phyloP scores from a whole-genome alignment of 2,888 invertebrate genomes.

The Dryadula phaetusa region DNA sequence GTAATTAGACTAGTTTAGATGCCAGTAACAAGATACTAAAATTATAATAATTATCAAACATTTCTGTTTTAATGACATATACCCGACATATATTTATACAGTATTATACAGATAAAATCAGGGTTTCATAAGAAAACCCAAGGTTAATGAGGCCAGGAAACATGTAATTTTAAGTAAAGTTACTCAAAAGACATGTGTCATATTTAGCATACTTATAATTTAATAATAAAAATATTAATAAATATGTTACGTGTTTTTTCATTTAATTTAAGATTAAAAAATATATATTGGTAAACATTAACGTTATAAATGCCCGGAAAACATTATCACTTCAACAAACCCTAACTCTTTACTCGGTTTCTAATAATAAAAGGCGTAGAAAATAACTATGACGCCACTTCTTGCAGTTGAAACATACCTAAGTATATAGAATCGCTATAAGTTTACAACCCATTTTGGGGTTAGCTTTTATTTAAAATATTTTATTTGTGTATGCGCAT shows the following conservation, averaged over 20 bases:
- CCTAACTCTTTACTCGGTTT: neutral
- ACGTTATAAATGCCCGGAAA: neutral
- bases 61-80: neutral
- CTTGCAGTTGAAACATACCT: too few relatives aligned
- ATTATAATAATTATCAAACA: constrained; percentile 11
- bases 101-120: neutral
- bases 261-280: too few relatives aligned
- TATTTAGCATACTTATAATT: too few relatives aligned
- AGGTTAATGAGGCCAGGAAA: neutral
- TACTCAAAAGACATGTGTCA: too few relatives aligned
- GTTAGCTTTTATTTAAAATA: too few relatives aligned
- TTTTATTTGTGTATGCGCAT: too few relatives aligned
- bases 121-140: constrained; percentile 4
- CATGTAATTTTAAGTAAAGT: too few relatives aligned
- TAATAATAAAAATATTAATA: too few relatives aligned
- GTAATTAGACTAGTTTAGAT: neutral
- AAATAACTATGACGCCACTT: neutral
- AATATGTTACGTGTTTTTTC: too few relatives aligned
- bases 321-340: neutral
- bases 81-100: too few relatives aligned
- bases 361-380: neutral
- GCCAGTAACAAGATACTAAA: constrained; percentile 2
- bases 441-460: neutral
- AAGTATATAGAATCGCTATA: neutral
- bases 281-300: neutral